Percentiles rank a stretch among this genome's conserved stretches.
phyloP scores from a whole-genome alignment of 2,888 invertebrate species.

The Cosmopolites sordidus region DNA sequence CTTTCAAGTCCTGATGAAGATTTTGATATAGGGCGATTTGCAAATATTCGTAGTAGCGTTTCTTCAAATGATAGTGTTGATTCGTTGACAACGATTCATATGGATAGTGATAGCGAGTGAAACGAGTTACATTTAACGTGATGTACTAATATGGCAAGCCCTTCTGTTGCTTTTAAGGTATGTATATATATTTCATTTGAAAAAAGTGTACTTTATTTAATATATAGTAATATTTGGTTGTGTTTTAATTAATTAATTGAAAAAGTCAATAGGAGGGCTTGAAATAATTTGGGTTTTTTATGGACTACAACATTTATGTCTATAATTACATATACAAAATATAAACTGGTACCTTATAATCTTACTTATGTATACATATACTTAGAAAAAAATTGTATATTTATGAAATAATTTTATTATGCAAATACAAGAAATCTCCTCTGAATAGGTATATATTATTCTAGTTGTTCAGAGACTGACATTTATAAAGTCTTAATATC shows the following conservation, averaged over 20 bases:
- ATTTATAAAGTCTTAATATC: too few species aligned
- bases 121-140: not conserved
- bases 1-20: slow-evolving; percentile 37
- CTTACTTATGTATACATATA: too few species aligned
- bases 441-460: too few species aligned
- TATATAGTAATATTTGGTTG: too few species aligned
- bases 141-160: not conserved
- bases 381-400: too few species aligned
- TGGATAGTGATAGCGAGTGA: slow-evolving; percentile 37
- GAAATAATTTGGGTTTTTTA: not conserved
- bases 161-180: not conserved
- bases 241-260: not conserved
- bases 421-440: too few species aligned
- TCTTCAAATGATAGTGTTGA: slow-evolving; percentile 41
- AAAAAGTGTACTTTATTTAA: too few species aligned
- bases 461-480: too few species aligned
- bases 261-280: not conserved
- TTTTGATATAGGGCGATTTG: slow-evolving; percentile 32
- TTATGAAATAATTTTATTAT: too few species aligned
- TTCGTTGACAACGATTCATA: slow-evolving; percentile 35
- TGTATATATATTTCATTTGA: not conserved
- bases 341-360: too few species aligned
- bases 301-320: not conserved
- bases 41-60: slow-evolving; percentile 38
- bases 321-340: too few species aligned